These are phyloP conservation scores for Lithobates sylvaticus DNA, from an alignment of 2,797 vertebrate species.

Conservation along the genomic window DNA sequence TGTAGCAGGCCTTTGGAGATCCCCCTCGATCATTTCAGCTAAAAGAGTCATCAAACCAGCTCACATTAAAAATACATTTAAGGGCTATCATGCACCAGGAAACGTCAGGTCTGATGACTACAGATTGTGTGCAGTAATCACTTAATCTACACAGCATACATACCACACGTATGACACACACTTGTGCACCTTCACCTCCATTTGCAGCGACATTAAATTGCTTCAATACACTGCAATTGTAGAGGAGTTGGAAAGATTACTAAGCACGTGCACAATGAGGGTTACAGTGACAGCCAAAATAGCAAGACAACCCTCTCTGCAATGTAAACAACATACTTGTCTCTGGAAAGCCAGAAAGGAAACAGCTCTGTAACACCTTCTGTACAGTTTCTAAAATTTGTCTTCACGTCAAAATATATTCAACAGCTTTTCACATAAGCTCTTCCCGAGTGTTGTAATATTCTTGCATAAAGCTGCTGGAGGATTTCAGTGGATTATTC, in stretches of 20 bases:
- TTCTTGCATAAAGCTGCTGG: not conserved
- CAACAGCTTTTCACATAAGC: slow-evolving; percentile 27
- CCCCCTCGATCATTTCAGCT: no score
- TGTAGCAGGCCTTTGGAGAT: no score
- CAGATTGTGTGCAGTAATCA: not conserved
- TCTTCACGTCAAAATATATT: slow-evolving; percentile 37
- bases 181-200: not conserved
- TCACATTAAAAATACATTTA: not conserved
- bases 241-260: not conserved
- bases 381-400: slow-evolving; percentile 39
- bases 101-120: not conserved
- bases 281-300: slow-evolving; percentile 41
- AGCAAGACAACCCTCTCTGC: slow-evolving; percentile 28
- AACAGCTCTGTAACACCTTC: slow-evolving; percentile 32
- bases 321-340: slow-evolving; percentile 39
- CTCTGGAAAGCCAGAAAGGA: slow-evolving; percentile 13
- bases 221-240: not conserved
- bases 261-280: slow-evolving; percentile 20
- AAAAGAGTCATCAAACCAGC: not conserved
- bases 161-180: not conserved
- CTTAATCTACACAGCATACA: not conserved
- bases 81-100: not conserved
- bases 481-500: slow-evolving; percentile 31
- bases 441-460: not conserved
- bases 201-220: not conserved